phyloP scores from a whole-genome alignment of 2,888 invertebrate genomes.

The Drosophila neutralis region DNA sequence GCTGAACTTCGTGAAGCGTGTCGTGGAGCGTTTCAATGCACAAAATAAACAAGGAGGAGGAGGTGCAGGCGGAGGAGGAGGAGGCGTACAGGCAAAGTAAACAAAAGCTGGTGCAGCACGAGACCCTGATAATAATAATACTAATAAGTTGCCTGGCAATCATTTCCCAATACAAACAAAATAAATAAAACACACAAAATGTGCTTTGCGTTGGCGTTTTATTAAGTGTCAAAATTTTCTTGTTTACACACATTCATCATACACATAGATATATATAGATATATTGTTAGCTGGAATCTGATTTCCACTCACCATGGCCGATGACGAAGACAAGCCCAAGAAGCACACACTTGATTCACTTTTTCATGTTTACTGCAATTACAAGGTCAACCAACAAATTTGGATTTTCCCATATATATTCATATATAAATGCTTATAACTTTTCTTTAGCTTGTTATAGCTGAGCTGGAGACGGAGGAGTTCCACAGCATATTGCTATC shows the following conservation, averaged over 20 bases:
- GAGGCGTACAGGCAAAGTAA: neutral
- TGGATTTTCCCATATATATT: neutral
- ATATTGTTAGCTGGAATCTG: neutral
- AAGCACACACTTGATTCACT: slow-evolving; percentile 74
- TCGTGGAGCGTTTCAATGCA: slow-evolving; percentile 38
- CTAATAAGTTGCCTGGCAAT: slow-evolving; percentile 39
- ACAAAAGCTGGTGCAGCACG: neutral
- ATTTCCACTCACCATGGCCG: slow-evolving; percentile 55
- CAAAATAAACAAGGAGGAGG: neutral
- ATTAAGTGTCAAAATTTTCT: slow-evolving; percentile 32
- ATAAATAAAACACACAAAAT: slow-evolving; percentile 14
- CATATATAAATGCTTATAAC: neutral
- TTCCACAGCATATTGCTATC: slow-evolving; percentile 73
- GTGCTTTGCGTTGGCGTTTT: slow-evolving; percentile 20
- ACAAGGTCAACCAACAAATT: slow-evolving; percentile 38
- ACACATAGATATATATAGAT: neutral
- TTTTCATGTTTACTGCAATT: slow-evolving; percentile 69
- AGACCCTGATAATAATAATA: neutral
- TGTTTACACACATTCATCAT: neutral
- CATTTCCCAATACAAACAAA: slow-evolving; percentile 66
- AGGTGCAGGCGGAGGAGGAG: neutral
- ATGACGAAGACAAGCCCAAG: slow-evolving; percentile 72
- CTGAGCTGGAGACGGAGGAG: slow-evolving; percentile 66
- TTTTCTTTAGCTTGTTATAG: slow-evolving; percentile 33
- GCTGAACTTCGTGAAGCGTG: slow-evolving; percentile 27